A percentile compares a stretch with the other conserved stretches of the same genome.
These are phyloP conservation scores for Popillia japonica DNA, from an alignment of 1,140 invertebrate genomes.

Conservation along the genomic window DNA sequence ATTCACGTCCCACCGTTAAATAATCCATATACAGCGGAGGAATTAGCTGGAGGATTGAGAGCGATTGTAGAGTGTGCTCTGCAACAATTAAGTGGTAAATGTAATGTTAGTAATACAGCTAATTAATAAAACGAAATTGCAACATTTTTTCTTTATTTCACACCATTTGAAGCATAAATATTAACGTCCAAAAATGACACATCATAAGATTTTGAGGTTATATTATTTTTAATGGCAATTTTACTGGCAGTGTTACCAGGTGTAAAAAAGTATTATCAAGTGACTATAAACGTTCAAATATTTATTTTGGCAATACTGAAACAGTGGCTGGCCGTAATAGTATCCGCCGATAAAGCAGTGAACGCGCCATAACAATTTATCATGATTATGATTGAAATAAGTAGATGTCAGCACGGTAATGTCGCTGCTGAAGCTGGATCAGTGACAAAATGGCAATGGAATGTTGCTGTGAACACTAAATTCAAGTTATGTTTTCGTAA, in stretches of 20 bases:
- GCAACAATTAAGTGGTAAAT: slow-evolving; percentile 42
- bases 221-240: no score
- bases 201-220: no score
- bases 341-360: neutral
- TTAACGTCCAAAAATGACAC: no score
- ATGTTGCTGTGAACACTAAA: slow-evolving; percentile 52
- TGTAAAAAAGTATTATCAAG: no score
- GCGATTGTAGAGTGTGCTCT: slow-evolving; percentile 62
- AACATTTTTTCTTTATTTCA: no score
- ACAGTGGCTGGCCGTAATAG: no score
- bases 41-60: slow-evolving; percentile 66
- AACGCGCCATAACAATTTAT: slow-evolving; percentile 2
- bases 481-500: slow-evolving; percentile 52
- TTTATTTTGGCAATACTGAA: no score
- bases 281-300: no score
- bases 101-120: no score
- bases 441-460: slow-evolving; percentile 59
- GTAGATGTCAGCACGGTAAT: slow-evolving; percentile 41
- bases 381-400: slow-evolving; percentile 37
- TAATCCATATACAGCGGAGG: slow-evolving; percentile 63
- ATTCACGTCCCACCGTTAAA: slow-evolving; percentile 71
- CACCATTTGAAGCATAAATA: no score
- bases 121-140: no score
- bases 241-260: no score
- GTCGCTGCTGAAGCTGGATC: slow-evolving; percentile 44